Percentiles rank a stretch among this genome's conserved stretches.
Conservation (phyloP, 2,113 vertebrate genomes). For the Aspidoscelis tigris region DNA sequence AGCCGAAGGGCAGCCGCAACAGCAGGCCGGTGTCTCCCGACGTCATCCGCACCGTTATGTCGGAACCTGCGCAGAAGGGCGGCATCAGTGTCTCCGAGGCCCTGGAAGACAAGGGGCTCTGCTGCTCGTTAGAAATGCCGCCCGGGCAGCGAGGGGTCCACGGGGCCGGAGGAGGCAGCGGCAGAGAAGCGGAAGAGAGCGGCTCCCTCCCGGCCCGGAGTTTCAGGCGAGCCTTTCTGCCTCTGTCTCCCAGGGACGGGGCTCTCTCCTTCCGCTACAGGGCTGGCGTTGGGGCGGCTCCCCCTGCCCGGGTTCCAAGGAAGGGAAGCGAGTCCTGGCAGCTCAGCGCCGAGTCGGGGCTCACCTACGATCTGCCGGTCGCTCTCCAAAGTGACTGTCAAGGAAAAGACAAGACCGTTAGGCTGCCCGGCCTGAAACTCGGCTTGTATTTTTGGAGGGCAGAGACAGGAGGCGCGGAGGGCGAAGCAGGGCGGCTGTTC, state of each 20-base stretch:
- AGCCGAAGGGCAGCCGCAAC: slow-evolving; percentile 90
- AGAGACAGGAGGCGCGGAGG: not conserved
- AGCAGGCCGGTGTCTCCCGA: slow-evolving; percentile 70
- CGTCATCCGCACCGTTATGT: slow-evolving; percentile 82
- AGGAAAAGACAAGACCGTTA: slow-evolving; percentile 20
- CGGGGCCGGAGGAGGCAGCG: no score
- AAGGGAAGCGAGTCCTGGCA: no score
- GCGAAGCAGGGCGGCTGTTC: not conserved
- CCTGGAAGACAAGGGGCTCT: no score
- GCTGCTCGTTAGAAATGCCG: not conserved
- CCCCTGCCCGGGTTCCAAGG: not conserved
- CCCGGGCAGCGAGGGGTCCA: not conserved
- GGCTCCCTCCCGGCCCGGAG: no score
- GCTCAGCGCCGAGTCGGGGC: slow-evolving; percentile 17
- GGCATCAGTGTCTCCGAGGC: not conserved
- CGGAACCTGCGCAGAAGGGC: slow-evolving; percentile 80
- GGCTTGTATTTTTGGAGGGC: not conserved
- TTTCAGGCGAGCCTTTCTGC: no score
- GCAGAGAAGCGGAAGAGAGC: no score
- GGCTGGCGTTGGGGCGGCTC: no score
- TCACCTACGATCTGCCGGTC: slow-evolving; percentile 73
- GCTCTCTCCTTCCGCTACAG: no score
- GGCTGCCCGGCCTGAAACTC: no score
- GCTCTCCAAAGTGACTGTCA: slow-evolving; percentile 64
- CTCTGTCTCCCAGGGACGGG: no score